These are phyloP conservation scores for human DNA, from an alignment of 2,113 vertebrate species.

Conservation along the genomic window GRCh38 chr18:48418501-48419000, in stretches of 20 bases:
- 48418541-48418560: rapidly evolving
- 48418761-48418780: constrained; percentile 37
- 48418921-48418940: constrained; percentile 65
- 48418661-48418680: constrained; percentile 14
- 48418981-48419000: not conserved
- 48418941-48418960: constrained; percentile 56
- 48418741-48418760: constrained; percentile 63
- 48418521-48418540: not conserved
- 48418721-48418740: constrained; percentile 76
- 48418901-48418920: not conserved
- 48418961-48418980: constrained; percentile 34
- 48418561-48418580: too few species aligned
- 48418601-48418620: not conserved
- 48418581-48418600: rapidly evolving
- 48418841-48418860: not conserved
- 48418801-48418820: not conserved
- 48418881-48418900: constrained; percentile 59
- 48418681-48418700: constrained; percentile 47
- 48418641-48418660: not conserved
- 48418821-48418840: not conserved
- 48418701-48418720: constrained; percentile 68
- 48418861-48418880: constrained; percentile 55
- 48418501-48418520: not conserved
- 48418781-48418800: constrained; percentile 26
- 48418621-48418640: not conserved